These are phyloP conservation scores for Toxotes chatareus DNA, from an alignment of 2,113 vertebrate genomes.

Conservation along the genomic window DNA sequence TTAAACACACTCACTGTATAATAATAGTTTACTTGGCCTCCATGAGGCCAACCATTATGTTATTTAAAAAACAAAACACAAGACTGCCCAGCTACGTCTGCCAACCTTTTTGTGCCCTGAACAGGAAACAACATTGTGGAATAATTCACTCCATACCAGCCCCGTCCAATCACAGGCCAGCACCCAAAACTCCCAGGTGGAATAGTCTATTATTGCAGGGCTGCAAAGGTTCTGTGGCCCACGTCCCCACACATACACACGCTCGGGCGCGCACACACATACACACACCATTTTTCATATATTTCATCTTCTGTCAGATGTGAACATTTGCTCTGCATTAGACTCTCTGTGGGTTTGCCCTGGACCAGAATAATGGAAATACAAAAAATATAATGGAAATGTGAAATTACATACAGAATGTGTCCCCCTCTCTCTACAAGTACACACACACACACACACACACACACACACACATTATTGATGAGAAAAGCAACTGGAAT, in stretches of 20 bases:
- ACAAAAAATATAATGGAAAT: constrained; percentile 80
- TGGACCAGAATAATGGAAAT: constrained; percentile 78
- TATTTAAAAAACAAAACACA: constrained; percentile 28
- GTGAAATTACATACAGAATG: constrained; percentile 74
- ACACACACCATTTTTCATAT: constrained; percentile 55
- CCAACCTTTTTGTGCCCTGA: constrained; percentile 29
- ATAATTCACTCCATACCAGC: constrained; percentile 42
- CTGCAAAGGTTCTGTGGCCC: constrained; percentile 40
- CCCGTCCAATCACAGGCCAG: constrained; percentile 51
- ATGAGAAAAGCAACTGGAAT: constrained; percentile 76
- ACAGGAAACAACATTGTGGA: constrained; percentile 52
- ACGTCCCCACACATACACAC: constrained; percentile 2
- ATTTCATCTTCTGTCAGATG: constrained; percentile 77
- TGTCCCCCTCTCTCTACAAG: constrained; percentile 5
- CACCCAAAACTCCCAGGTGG: constrained; percentile 60
- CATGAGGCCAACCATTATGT: constrained; percentile 14
- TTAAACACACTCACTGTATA: background rate
- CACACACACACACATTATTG: constrained; percentile 54
- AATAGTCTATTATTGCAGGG: constrained; percentile 55
- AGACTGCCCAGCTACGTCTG: background rate
- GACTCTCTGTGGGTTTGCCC: constrained; percentile 73
- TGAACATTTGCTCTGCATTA: constrained; percentile 80
- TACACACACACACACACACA: constrained; percentile 26
- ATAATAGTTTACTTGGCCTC: background rate
- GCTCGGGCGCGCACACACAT: background rate